These are phyloP conservation scores for Bombus ignitus DNA, from an alignment of 1,140 invertebrate genomes.

Conservation along the genomic window DNA sequence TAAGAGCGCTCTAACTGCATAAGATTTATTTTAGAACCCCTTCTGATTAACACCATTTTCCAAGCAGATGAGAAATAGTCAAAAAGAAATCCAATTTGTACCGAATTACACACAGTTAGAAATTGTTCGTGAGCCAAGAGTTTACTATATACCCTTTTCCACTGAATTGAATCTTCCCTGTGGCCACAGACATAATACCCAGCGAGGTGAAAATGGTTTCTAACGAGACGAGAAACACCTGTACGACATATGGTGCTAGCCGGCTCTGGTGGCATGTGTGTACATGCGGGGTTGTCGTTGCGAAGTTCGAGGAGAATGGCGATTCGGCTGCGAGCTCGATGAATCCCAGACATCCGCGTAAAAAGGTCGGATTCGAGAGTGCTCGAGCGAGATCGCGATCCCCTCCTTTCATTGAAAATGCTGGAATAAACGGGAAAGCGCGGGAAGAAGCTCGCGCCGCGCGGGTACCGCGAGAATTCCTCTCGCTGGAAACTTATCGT, in stretches of 20 bases:
- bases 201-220: background rate
- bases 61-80: background rate
- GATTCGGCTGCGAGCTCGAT: background rate
- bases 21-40: background rate
- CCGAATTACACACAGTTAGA: background rate
- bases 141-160: background rate
- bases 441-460: background rate
- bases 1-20: background rate
- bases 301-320: conserved; percentile 28
- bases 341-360: background rate
- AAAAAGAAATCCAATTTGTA: background rate
- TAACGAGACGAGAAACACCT: conserved; percentile 23
- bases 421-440: background rate
- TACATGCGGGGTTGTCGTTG: conserved; percentile 78
- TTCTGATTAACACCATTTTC: background rate
- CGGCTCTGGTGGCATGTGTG: conserved; percentile 77
- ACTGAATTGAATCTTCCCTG: background rate
- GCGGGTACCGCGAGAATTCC: background rate
- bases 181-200: background rate
- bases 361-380: conserved; percentile 7
- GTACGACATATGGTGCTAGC: conserved; percentile 75
- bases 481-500: conserved; percentile 20
- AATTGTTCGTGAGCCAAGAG: background rate
- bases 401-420: background rate
- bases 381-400: background rate